These are phyloP conservation scores for Hucho hucho DNA, from an alignment of 2,113 vertebrate genomes.

Conservation along the genomic window DNA sequence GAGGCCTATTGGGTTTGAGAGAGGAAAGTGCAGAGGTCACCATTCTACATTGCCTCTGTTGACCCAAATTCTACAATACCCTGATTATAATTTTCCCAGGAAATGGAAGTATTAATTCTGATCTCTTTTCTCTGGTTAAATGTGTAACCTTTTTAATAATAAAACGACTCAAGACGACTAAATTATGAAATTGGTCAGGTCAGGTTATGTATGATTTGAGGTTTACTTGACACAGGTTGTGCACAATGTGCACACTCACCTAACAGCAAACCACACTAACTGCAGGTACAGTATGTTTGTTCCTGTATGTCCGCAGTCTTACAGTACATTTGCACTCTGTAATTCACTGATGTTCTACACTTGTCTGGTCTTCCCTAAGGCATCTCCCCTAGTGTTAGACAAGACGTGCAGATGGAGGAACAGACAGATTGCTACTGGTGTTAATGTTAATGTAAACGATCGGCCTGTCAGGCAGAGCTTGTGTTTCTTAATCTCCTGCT, in stretches of 20 bases:
- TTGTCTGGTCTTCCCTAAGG: conserved; percentile 69
- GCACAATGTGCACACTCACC: conserved; percentile 38
- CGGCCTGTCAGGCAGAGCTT: conserved; percentile 58
- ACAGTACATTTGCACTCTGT: conserved; percentile 56
- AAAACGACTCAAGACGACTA: too few species aligned
- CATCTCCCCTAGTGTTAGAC: conserved; percentile 35
- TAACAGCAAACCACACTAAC: neutral
- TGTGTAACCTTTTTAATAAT: too few species aligned
- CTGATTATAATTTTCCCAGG: conserved; percentile 71
- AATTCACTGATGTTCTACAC: conserved; percentile 65
- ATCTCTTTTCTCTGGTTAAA: conserved; percentile 15
- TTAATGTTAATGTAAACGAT: conserved; percentile 63
- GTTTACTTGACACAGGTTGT: conserved; percentile 21
- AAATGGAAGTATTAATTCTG: conserved; percentile 55
- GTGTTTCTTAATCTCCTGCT: conserved; percentile 62
- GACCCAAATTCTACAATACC: conserved; percentile 75
- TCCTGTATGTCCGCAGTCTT: conserved; percentile 35
- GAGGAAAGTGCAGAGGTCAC: conserved; percentile 51
- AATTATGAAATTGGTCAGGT: neutral
- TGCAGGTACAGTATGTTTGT: neutral
- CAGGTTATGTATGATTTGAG: conserved; percentile 28
- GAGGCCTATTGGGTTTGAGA: conserved; percentile 24
- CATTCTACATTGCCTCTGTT: conserved; percentile 68
- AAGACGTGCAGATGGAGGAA: conserved; percentile 43
- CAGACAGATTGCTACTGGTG: conserved; percentile 60